phyloP scores from a whole-genome alignment of 2,797 vertebrate genomes.

The Fringilla coelebs region DNA sequence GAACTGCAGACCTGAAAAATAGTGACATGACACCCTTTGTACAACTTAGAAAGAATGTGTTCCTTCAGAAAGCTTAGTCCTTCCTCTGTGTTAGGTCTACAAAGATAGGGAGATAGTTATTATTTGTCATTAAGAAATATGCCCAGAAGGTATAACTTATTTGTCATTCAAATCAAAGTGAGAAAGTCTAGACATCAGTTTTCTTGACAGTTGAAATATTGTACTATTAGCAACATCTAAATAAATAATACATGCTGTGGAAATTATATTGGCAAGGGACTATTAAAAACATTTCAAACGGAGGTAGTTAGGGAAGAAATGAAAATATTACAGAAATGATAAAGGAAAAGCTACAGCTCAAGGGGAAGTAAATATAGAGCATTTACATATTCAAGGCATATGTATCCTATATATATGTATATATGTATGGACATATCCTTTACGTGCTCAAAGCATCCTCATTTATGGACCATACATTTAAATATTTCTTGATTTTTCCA shows the following conservation, averaged over 20 bases:
- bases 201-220: conserved; percentile 42
- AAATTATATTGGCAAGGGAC: neutral
- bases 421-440: neutral
- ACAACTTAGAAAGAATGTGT: neutral
- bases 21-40: neutral
- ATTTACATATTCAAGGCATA: neutral
- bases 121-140: neutral
- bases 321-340: neutral
- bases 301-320: neutral
- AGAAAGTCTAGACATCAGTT: conserved; percentile 19
- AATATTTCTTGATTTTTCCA: conserved; percentile 22
- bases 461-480: neutral
- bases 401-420: neutral
- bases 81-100: neutral
- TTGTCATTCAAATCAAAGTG: conserved; percentile 16
- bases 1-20: neutral
- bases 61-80: neutral
- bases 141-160: neutral
- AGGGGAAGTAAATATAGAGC: neutral
- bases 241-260: conserved; percentile 34
- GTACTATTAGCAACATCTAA: conserved; percentile 24
- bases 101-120: neutral
- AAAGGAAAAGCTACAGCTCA: neutral
- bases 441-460: neutral
- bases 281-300: conserved; percentile 6